Evolutionary conservation across 2,797 vertebrate genomes (phyloP), one percentile per base, ranked within the genome.

Genomic region (Euthynnus affinis): DNA sequence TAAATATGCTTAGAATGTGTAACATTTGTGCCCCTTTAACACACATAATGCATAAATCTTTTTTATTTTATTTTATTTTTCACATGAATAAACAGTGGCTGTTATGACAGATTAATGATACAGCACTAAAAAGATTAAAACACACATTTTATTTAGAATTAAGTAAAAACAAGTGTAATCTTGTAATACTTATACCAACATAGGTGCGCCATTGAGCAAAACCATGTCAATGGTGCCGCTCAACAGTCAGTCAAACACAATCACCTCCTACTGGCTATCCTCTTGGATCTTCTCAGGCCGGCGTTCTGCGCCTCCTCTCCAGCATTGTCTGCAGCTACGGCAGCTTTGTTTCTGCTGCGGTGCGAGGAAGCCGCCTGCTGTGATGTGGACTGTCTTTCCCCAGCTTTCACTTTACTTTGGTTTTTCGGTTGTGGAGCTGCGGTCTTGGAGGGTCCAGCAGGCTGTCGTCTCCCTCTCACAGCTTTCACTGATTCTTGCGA

Each of bases 251-350:
- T 49, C n/a, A 15, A 2, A n/a, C 0, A 23, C 17, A 13, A 15
- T 75, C 42, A 75, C 8, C 25, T 92, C 59, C 76, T 89, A 34
- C 10, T 83, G 9, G 93, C 89, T 1, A 95, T 90, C 73, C 95
- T 90, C 83, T 90, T 95, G 1, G 94, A 94, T 15, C 94, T 90
- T 3, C 94, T 89, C 5, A 88, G 74, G 2, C 77, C 71, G 0
- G 12, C 0, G 1, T 14, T 56, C 3, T 32, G 67, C 0, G 71
- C 71, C 40, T 82, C 56, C 14, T 74, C 63, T 18, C 0, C 51
- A 32, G 53, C 83, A 0, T 34, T 52, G 8, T 40, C 27, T 27
- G 59, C 63, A 37, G 63, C 48, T 1, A 0, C 23, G 0, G 59
- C 10, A 6, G 64, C 42, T 53, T 40, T 68, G 49, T 29, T 68